A percentile compares a stretch with the other conserved stretches of the same genome.
Conservation (phyloP, 1,140 invertebrate species). For the Microplitis mediator region DNA sequence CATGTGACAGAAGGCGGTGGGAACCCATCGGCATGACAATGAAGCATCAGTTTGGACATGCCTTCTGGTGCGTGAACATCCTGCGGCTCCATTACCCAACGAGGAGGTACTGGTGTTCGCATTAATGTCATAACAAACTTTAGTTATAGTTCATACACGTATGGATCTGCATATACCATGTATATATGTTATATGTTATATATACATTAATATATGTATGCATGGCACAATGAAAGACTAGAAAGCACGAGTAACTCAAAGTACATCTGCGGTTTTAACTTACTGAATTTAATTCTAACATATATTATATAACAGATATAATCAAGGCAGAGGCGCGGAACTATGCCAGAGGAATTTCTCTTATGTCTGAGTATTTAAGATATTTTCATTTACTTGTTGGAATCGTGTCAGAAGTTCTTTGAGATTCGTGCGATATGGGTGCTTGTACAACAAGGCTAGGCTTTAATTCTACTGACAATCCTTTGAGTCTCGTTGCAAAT, state of each 20-base stretch:
- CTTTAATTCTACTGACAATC: background rate
- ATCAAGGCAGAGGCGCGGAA: background rate
- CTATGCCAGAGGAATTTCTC: slow-evolving; percentile 7
- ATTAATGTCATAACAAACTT: background rate
- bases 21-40: slow-evolving; percentile 91
- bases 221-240: background rate
- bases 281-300: background rate
- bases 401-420: slow-evolving; percentile 4
- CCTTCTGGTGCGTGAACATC: slow-evolving; percentile 86
- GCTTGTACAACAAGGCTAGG: background rate
- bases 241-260: background rate
- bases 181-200: too few species aligned
- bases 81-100: slow-evolving; percentile 88
- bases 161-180: too few species aligned
- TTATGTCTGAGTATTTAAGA: slow-evolving; percentile 1
- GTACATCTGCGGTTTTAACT: slow-evolving; percentile 9
- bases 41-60: slow-evolving; percentile 75
- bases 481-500: background rate
- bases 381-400: background rate
- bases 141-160: background rate
- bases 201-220: background rate
- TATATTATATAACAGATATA: too few species aligned
- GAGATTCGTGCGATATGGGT: background rate
- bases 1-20: slow-evolving; percentile 87
- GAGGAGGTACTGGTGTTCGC: slow-evolving; percentile 76